phyloP scores from a whole-genome alignment of 1,140 invertebrate genomes.

The Drosophila navojoa region DNA sequence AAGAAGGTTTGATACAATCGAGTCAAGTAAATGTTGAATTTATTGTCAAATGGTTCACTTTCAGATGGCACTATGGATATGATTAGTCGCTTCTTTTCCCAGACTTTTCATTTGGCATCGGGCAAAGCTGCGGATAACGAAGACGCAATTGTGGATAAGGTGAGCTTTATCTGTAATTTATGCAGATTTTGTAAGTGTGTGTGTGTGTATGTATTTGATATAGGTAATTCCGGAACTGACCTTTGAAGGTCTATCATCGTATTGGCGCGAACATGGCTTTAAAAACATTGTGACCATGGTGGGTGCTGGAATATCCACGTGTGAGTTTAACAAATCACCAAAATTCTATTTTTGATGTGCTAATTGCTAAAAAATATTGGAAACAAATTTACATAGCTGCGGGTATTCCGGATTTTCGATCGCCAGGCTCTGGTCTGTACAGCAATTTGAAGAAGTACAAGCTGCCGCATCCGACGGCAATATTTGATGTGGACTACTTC shows the following conservation, averaged over 20 bases:
- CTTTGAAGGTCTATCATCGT: conserved; percentile 89
- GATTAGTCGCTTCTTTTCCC: conserved; percentile 60
- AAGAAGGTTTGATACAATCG: conserved; percentile 23
- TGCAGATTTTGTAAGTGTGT: not conserved
- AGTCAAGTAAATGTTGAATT: conserved; percentile 11
- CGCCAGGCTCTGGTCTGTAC: conserved; percentile 95
- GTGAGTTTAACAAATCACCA: conserved; percentile 86
- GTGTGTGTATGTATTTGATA: not conserved
- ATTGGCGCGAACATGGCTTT: conserved; percentile 90
- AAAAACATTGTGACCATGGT: conserved; percentile 96
- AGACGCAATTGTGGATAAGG: conserved; percentile 46
- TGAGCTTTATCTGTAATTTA: conserved; percentile 5
- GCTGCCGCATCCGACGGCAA: conserved; percentile 95
- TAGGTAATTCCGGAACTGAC: conserved; percentile 86
- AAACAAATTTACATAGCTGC: conserved; percentile 88
- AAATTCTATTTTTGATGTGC: not conserved
- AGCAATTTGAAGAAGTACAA: conserved; percentile 96
- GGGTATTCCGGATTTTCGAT: conserved; percentile 97
- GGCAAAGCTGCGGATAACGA: conserved; percentile 18
- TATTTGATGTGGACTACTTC: conserved; percentile 96
- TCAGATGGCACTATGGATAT: conserved; percentile 58
- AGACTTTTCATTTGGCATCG: conserved; percentile 44
- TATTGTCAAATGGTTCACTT: conserved; percentile 6
- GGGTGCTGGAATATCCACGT: conserved; percentile 97
- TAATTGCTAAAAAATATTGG: not conserved